Evolutionary conservation across 2,888 invertebrate species (phyloP).

Genomic region (Ethmia dodecea): DNA sequence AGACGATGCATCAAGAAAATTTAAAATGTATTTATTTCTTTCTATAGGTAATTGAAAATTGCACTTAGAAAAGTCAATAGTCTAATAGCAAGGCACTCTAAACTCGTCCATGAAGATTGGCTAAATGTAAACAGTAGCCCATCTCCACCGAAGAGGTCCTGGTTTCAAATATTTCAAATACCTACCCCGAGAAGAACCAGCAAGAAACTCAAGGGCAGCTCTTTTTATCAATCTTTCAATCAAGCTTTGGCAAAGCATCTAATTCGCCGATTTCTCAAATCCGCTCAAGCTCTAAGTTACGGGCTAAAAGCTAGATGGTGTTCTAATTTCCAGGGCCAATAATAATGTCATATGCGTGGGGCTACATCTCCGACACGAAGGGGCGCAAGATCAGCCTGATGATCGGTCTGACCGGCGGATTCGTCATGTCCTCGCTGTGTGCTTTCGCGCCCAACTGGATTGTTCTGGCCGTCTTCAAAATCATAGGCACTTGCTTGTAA

Average conservation of each 20-base stretch:
- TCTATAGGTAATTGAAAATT: too few relatives aligned
- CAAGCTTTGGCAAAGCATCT: not conserved
- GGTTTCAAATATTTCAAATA: not conserved
- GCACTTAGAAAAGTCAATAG: too few relatives aligned
- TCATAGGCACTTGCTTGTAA: constrained; percentile 37
- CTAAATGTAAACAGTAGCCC: too few relatives aligned
- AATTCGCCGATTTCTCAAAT: too few relatives aligned
- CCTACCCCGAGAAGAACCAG: not conserved
- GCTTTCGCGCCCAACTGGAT: constrained; percentile 41
- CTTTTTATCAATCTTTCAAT: not conserved
- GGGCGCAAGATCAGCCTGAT: constrained; percentile 32
- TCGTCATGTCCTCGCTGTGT: constrained; percentile 27
- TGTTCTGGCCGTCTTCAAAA: constrained; percentile 32
- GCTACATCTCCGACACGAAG: constrained; percentile 41
- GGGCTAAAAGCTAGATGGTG: too few relatives aligned
- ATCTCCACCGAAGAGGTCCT: not conserved
- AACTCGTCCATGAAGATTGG: too few relatives aligned
- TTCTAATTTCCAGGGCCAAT: constrained; percentile 35
- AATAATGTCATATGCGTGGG: constrained; percentile 42
- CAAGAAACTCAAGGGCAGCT: not conserved
- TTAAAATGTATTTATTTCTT: too few relatives aligned
- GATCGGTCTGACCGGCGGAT: constrained; percentile 29
- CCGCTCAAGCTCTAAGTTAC: too few relatives aligned
- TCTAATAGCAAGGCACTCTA: too few relatives aligned
- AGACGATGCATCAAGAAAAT: too few relatives aligned